Evolutionary conservation across 2,888 invertebrate species (phyloP), one percentile per base, ranked within the genome.

Genomic region (Tetheella fluctuosa): DNA sequence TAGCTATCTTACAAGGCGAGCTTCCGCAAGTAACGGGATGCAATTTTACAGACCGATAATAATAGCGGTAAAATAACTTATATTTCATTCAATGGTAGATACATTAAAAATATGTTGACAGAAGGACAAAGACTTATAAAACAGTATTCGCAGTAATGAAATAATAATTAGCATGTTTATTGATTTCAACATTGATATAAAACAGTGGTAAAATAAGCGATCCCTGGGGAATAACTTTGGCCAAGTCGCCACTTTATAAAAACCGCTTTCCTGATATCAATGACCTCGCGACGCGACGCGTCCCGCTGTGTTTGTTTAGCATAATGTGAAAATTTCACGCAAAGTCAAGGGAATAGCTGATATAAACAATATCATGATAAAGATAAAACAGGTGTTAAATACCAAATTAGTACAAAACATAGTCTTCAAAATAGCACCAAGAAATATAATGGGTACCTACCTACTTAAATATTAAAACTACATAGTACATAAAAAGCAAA

Each of bases 251-350:
- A 61, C 68, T 61, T 70, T 70, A 69, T 74, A 73, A 69, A 67
- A 67, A 71, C 70, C 74, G 72, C 71, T 71, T 71, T 60, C 67
- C 64, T 65, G 67, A 77, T 81, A 80, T 73, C 80, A 78, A 77
- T 80, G 77, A 76, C 76, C 76, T 70, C 74, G 63, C 63, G 64
- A 65, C 67, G 66, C 68, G 66, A 64, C 68, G 65, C 74, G 64
- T 69, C 72, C 73, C 68, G 73, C 67, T 64, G 65, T 68, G 66
- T 77, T 74, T 73, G 70, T 68, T 76, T 77, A 74, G 71, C 70
- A 67, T 74, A 74, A 72, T 64, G 70, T 59, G 61, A 37, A 57
- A 61, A 62, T 59, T 58, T n/a, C 62, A 59, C 54, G 60, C 61
- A 64, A 55, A 52, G 58, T 56, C 62, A 60, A 65, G 58, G 54